A percentile compares a stretch with the other conserved stretches of the same genome.
These are phyloP conservation scores for Campaea margaritaria DNA, from an alignment of 2,888 invertebrate species.

Conservation along the genomic window DNA sequence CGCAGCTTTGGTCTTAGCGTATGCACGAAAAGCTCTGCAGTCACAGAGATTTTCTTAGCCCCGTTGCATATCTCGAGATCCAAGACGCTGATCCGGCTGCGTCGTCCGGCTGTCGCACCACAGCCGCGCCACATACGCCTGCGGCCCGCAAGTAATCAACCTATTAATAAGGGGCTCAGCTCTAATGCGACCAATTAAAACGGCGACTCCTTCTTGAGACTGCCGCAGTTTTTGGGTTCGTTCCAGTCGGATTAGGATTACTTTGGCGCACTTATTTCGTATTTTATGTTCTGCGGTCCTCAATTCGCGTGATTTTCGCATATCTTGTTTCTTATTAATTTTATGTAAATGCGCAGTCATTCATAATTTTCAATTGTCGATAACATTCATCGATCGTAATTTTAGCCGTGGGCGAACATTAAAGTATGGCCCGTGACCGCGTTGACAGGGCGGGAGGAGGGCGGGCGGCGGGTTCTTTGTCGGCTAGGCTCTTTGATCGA, in stretches of 20 bases:
- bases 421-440: constrained; percentile 73
- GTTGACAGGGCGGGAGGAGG: constrained; percentile 76
- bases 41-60: constrained; percentile 61
- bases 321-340: constrained; percentile 59
- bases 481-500: constrained; percentile 73
- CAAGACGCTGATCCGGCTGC: constrained; percentile 49
- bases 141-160: constrained; percentile 80
- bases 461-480: constrained; percentile 70
- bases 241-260: constrained; percentile 77
- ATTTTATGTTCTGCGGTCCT: constrained; percentile 49
- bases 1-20: constrained; percentile 47
- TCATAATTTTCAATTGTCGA: constrained; percentile 72
- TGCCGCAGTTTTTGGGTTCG: constrained; percentile 82
- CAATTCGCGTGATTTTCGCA: constrained; percentile 48
- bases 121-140: constrained; percentile 45
- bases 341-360: constrained; percentile 69
- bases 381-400: constrained; percentile 74
- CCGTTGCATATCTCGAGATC: constrained; percentile 59
- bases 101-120: constrained; percentile 39
- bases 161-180: constrained; percentile 83
- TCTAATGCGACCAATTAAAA: constrained; percentile 83
- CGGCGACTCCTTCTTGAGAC: constrained; percentile 79
- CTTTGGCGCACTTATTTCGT: constrained; percentile 63
- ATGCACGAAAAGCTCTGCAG: constrained; percentile 52
- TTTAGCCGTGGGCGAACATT: constrained; percentile 72